phyloP scores from a whole-genome alignment of 2,113 vertebrate genomes.

The Mesembrinibis cayennensis region DNA sequence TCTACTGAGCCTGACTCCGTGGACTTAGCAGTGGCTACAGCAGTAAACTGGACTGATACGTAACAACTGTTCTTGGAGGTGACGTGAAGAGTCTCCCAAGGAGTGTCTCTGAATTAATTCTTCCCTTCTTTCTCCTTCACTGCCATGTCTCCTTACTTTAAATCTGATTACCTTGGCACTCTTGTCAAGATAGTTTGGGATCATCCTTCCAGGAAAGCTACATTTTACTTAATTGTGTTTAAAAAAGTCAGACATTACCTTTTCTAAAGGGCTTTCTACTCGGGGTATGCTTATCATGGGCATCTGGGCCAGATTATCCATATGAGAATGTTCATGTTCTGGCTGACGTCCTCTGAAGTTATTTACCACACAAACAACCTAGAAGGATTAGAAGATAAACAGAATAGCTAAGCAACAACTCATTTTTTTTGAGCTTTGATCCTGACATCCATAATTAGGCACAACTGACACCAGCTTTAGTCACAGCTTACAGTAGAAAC shows the following conservation, averaged over 20 bases:
- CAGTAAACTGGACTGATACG: neutral
- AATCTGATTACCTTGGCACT: neutral
- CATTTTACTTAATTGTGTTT: neutral
- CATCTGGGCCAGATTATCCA: constrained; percentile 75
- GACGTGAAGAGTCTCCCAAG: neutral
- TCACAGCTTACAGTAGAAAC: neutral
- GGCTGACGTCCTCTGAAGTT: constrained; percentile 94
- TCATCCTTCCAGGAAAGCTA: neutral
- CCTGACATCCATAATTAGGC: neutral
- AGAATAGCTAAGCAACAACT: constrained; percentile 14
- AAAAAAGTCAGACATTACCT: constrained; percentile 79
- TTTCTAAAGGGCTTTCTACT: constrained; percentile 94
- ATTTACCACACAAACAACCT: constrained; percentile 98
- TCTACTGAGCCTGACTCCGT: neutral
- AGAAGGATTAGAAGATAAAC: constrained; percentile 53
- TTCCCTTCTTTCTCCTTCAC: neutral
- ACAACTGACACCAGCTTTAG: constrained; percentile 16
- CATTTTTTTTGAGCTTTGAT: constrained; percentile 1
- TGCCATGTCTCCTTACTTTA: neutral
- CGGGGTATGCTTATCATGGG: constrained; percentile 85
- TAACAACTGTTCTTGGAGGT: neutral
- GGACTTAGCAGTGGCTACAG: neutral
- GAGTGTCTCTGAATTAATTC: neutral
- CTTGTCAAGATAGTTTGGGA: neutral
- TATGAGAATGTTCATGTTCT: constrained; percentile 79